Evolutionary conservation across 2,888 invertebrate species (phyloP).

Genomic region (Tenthredo mesomela): DNA sequence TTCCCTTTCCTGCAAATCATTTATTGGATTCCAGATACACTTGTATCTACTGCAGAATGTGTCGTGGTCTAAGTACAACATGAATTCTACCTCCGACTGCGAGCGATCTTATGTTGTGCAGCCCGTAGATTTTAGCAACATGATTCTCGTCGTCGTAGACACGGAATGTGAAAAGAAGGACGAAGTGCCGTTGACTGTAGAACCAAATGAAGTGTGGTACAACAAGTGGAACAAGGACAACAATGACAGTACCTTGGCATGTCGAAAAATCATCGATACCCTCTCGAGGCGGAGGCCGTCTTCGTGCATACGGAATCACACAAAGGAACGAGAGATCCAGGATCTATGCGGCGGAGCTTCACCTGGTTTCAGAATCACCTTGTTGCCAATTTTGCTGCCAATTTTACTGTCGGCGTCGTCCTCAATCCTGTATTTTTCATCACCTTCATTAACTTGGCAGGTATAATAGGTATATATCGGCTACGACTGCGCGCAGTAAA

Average conservation of each 20-base stretch:
- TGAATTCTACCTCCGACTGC: conserved; percentile 66
- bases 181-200: conserved; percentile 77
- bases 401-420: conserved; percentile 11
- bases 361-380: conserved; percentile 27
- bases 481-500: conserved; percentile 4
- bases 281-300: conserved; percentile 85
- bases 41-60: conserved; percentile 77
- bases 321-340: conserved; percentile 83
- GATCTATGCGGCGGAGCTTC: conserved; percentile 72
- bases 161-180: conserved; percentile 80
- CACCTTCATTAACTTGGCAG: conserved; percentile 5
- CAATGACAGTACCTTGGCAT: conserved; percentile 83
- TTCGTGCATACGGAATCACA: conserved; percentile 88
- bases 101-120: conserved; percentile 86
- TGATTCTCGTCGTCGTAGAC: conserved; percentile 87
- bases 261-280: conserved; percentile 81
- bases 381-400: conserved; percentile 61
- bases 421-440: not conserved
- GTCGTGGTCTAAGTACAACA: conserved; percentile 66
- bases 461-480: not conserved
- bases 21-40: conserved; percentile 67
- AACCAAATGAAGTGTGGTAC: conserved; percentile 77
- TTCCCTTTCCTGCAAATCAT: not conserved
- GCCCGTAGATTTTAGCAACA: conserved; percentile 88
- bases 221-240: not conserved